Evolutionary conservation across 2,888 invertebrate genomes (phyloP).

Genomic region (Pimpla rufipes): DNA sequence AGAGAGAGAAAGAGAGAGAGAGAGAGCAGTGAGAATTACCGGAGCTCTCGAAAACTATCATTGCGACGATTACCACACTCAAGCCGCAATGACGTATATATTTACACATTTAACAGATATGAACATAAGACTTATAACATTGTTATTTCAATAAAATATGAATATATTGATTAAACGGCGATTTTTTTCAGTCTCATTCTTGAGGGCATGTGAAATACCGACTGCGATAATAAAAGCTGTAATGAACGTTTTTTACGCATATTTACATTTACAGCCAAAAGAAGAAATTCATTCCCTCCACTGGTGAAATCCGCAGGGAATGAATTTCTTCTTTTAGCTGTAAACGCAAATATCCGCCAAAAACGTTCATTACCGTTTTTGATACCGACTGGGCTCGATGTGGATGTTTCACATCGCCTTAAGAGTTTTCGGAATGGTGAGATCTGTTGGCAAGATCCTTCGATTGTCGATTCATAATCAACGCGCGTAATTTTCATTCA

Average conservation of each 20-base stretch:
- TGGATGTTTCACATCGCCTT: too few relatives aligned
- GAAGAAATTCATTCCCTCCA: too few relatives aligned
- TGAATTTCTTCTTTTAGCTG: too few relatives aligned
- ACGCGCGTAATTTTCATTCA: constrained; percentile 3
- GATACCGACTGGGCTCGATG: too few relatives aligned
- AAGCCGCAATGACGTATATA: constrained; percentile 67
- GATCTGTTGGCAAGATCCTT: constrained; percentile 12
- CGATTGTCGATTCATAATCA: not conserved
- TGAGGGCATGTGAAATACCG: constrained; percentile 3
- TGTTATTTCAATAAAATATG: constrained; percentile 80
- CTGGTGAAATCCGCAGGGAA: too few relatives aligned
- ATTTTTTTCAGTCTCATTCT: constrained; percentile 24
- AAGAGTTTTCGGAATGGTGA: constrained; percentile 22
- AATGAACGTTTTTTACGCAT: too few relatives aligned
- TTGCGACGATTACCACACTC: constrained; percentile 43
- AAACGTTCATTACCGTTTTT: too few relatives aligned
- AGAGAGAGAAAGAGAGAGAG: constrained; percentile 10
- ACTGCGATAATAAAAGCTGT: too few relatives aligned
- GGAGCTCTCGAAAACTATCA: constrained; percentile 42
- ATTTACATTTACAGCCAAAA: too few relatives aligned
- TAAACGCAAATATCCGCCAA: too few relatives aligned
- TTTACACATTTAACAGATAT: constrained; percentile 72
- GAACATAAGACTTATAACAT: constrained; percentile 76
- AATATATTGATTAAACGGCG: constrained; percentile 75
- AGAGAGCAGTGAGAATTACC: not conserved